Base-by-base conservation (phyloP, 2,113 vertebrate species). In the Takifugu bimaculatus region DNA sequence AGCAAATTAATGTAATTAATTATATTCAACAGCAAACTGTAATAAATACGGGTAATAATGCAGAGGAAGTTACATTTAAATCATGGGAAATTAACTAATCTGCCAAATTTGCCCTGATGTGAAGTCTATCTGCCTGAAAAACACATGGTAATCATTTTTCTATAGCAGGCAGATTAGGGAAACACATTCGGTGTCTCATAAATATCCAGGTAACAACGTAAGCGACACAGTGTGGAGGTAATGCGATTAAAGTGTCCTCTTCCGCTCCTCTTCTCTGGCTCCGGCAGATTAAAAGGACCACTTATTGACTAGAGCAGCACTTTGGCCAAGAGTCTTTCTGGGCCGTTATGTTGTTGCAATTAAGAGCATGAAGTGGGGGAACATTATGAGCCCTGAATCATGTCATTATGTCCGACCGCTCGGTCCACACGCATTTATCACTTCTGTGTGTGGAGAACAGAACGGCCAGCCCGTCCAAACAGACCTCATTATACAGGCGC, bases 291-390 rank as follows among this genome's bases (percentile, higher is more conserved):
- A 67, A 81, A 82, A 84, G 77, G 58, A 69, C 73, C 68, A 76
- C 58, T 83, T 85, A 88, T 83, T 81, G 84, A 83, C 73, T 68
- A 10, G 58, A 73, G 70, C 63, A 76, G 78, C 79, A 81, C 84
- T 84, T 77, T 69, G 64, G 72, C 72, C 68, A 47, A 76, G 58
- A 65, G 73, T 79, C 47, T 50, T 67, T 78, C 62, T 35, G 54
- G 75, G 57, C 77, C 70, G 69, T 78, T 87, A 71, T 70, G 65
- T 65, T 77, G 56, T 57, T 54, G 59, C 74, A 83, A 86, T 90
- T 85, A 88, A 70, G 60, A 63, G 70, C 76, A 80, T 79, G 77
- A 75, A 81, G 76, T 76, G 60, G 50, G 29, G 61, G 28, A 3
- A 57, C 66, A 75, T 80, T 76, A 77, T 80, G 68, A 80, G 77